Conservation (phyloP, 2,113 vertebrate genomes). For the Microcebus jonahi region DNA sequence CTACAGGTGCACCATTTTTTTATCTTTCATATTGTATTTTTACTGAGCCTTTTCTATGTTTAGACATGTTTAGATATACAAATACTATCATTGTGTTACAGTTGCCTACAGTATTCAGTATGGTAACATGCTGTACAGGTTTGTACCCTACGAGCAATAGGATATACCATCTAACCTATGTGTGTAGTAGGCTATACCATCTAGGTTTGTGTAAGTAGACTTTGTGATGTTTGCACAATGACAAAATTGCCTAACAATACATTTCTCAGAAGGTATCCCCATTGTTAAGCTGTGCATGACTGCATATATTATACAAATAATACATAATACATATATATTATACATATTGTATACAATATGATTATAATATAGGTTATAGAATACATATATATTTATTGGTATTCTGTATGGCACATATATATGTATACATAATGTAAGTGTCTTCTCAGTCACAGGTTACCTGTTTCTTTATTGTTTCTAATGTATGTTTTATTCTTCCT, state of each 20-base stretch:
- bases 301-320: background rate
- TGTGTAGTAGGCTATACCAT: background rate
- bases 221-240: background rate
- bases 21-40: background rate
- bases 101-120: background rate
- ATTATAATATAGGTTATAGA: background rate
- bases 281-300: background rate
- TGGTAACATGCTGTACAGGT: background rate
- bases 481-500: background rate
- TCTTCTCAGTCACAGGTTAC: background rate
- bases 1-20: background rate
- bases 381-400: background rate
- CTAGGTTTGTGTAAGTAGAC: background rate
- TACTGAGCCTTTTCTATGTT: background rate
- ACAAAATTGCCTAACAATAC: background rate
- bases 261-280: background rate
- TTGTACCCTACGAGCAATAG: background rate
- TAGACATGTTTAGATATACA: background rate
- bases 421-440: background rate
- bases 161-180: background rate
- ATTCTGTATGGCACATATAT: background rate
- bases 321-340: background rate
- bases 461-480: background rate
- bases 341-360: background rate
- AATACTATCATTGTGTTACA: background rate